A percentile compares a stretch with the other conserved stretches of the same genome.
These are phyloP conservation scores for Battus philenor DNA, from an alignment of 1,140 invertebrate genomes.

Conservation along the genomic window DNA sequence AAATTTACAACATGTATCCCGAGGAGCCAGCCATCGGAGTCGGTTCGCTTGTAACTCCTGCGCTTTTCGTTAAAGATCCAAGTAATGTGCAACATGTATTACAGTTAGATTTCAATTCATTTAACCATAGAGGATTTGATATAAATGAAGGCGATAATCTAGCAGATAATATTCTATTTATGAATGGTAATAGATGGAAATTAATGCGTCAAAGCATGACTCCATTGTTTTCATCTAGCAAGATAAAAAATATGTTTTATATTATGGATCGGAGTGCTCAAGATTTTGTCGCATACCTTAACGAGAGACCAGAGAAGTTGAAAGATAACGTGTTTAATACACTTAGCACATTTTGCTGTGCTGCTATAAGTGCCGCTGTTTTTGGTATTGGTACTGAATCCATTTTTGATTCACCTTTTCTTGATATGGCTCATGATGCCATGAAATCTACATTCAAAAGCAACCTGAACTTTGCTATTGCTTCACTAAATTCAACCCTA, in stretches of 20 bases:
- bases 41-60: slow-evolving; percentile 55
- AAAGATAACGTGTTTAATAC: slow-evolving; percentile 19
- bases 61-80: slow-evolving; percentile 67
- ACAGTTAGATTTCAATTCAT: slow-evolving; percentile 68
- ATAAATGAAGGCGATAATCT: slow-evolving; percentile 74
- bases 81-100: slow-evolving; percentile 72
- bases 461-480: slow-evolving; percentile 27
- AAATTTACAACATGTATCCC: slow-evolving; percentile 31
- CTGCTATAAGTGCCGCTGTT: slow-evolving; percentile 32
- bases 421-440: slow-evolving; percentile 24
- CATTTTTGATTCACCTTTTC: slow-evolving; percentile 35
- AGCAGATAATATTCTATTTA: slow-evolving; percentile 73
- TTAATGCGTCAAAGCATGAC: slow-evolving; percentile 59
- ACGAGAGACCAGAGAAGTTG: slow-evolving; percentile 25
- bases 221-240: slow-evolving; percentile 61
- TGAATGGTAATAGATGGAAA: slow-evolving; percentile 61
- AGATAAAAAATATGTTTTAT: slow-evolving; percentile 69
- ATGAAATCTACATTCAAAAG: slow-evolving; percentile 16
- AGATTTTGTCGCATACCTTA: slow-evolving; percentile 36
- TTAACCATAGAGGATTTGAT: slow-evolving; percentile 69
- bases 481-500: slow-evolving; percentile 6
- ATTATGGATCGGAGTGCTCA: slow-evolving; percentile 44
- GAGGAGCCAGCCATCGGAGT: slow-evolving; percentile 42
- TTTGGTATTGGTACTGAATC: slow-evolving; percentile 33
- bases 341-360: slow-evolving; percentile 28